These are phyloP conservation scores for Phallusia fumigata DNA, from an alignment of 23 tunicate species.

Conservation along the genomic window DNA sequence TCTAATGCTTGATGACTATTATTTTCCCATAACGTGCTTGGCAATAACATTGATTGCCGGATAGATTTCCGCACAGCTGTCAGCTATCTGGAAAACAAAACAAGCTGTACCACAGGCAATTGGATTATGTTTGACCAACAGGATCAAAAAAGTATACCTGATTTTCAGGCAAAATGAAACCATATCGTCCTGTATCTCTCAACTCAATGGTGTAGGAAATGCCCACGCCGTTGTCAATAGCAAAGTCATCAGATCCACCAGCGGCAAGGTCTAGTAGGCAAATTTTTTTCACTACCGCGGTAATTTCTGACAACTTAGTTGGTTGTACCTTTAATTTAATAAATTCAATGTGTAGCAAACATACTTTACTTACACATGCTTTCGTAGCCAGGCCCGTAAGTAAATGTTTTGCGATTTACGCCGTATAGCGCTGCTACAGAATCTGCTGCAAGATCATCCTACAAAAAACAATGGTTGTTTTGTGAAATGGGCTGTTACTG, in stretches of 20 bases:
- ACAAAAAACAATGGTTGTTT: no score
- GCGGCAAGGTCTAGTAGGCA: conserved; percentile 75
- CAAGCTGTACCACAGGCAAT: not conserved
- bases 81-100: conserved; percentile 15
- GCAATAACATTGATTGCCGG: conserved; percentile 21
- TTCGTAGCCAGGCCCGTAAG: conserved; percentile 53
- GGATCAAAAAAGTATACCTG: conserved; percentile 14
- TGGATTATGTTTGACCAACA: not conserved
- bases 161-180: conserved; percentile 80
- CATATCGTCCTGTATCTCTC: conserved; percentile 84
- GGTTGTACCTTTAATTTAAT: no score
- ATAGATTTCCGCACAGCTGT: conserved; percentile 1
- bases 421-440: conserved; percentile 14
- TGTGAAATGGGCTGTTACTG: no score
- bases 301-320: no score
- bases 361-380: not conserved
- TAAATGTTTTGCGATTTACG: conserved; percentile 19
- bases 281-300: not conserved
- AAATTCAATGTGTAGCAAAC: not conserved
- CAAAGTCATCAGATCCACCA: conserved; percentile 96
- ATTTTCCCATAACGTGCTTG: conserved; percentile 11
- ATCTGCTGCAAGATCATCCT: conserved; percentile 9
- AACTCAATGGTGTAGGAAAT: conserved; percentile 82
- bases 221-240: conserved; percentile 44
- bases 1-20: no score